Evolutionary conservation across 2,888 invertebrate genomes (phyloP).

Genomic region (Amphipoea lucens): DNA sequence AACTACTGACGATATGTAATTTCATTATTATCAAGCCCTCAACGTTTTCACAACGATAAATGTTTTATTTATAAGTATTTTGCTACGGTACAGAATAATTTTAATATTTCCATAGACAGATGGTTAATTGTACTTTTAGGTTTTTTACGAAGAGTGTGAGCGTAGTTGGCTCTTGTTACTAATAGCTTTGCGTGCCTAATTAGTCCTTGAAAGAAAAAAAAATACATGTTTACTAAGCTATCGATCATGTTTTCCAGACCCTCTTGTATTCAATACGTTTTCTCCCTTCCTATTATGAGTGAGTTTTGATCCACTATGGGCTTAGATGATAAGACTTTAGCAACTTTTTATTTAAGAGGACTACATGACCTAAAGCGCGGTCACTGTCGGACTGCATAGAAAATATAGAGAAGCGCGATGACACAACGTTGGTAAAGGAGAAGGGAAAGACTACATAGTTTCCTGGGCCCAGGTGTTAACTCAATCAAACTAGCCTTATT

Average conservation of each 20-base stretch:
- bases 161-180: background rate
- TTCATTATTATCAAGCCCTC: conserved; percentile 57
- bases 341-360: too few species aligned
- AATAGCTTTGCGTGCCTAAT: background rate
- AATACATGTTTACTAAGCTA: background rate
- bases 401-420: too few species aligned
- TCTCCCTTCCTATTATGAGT: background rate
- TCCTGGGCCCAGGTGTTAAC: too few species aligned
- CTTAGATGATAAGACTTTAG: background rate
- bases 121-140: too few species aligned
- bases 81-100: conserved; percentile 14
- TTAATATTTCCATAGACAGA: conserved; percentile 3
- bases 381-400: too few species aligned
- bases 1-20: conserved; percentile 69
- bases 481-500: too few species aligned
- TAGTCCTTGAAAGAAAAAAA: too few species aligned
- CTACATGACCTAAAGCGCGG: too few species aligned
- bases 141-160: background rate
- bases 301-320: background rate
- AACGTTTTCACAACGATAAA: conserved; percentile 47
- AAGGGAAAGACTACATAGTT: too few species aligned
- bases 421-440: too few species aligned
- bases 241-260: background rate
- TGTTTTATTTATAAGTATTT: conserved; percentile 53
- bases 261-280: background rate